These are phyloP conservation scores for Ianthella basta DNA, from an alignment of 37 sponge, comb jelly and placozoan genomes.

Conservation along the genomic window DNA sequence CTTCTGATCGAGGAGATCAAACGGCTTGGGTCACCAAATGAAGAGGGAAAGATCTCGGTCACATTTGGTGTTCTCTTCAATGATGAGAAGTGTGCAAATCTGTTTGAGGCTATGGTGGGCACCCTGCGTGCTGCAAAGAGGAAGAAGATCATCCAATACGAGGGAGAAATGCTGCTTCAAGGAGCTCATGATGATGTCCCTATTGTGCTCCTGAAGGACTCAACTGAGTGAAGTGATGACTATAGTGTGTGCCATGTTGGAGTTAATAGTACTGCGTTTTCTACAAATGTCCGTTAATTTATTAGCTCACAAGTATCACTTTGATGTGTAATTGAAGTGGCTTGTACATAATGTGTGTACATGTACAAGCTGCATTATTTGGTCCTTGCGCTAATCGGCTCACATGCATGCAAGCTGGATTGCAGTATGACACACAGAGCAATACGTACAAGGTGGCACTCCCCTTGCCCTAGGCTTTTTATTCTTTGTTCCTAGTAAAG, in stretches of 20 bases:
- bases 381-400: no score
- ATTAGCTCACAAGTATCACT: no score
- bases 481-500: no score
- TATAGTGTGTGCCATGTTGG: neutral
- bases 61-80: constrained; percentile 85
- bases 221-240: neutral
- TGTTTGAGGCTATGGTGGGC: constrained; percentile 93
- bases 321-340: no score
- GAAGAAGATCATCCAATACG: constrained; percentile 89
- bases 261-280: no score
- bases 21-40: constrained; percentile 78
- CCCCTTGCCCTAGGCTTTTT: no score
- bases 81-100: constrained; percentile 89
- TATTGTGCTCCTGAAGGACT: constrained; percentile 68
- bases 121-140: constrained; percentile 89
- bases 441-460: no score
- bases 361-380: no score
- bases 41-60: constrained; percentile 65
- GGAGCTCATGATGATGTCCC: constrained; percentile 87
- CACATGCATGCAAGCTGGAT: no score
- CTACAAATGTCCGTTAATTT: no score
- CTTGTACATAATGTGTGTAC: no score
- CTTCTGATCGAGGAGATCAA: constrained; percentile 81
- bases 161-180: constrained; percentile 85
- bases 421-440: no score